Evolutionary conservation across 2,113 vertebrate genomes (phyloP).

Genomic region (Coreoperca whiteheadi): DNA sequence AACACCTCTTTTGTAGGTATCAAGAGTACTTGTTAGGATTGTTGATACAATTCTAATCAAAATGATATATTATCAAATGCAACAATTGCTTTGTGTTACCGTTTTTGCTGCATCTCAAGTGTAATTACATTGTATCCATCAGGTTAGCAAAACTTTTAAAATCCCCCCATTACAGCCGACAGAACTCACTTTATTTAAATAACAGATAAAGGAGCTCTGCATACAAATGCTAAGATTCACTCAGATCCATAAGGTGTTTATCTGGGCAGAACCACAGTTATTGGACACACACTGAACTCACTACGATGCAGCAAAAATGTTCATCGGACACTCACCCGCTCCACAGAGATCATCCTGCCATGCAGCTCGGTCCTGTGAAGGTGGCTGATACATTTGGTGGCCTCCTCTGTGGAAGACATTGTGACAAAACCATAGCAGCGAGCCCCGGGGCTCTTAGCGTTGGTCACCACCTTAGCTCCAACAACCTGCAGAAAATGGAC

Average conservation of each 20-base stretch:
- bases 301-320: not conserved
- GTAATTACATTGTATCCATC: not conserved
- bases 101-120: not conserved
- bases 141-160: no score
- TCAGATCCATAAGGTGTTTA: not conserved
- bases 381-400: conserved; percentile 93
- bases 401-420: conserved; percentile 94
- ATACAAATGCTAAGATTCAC: not conserved
- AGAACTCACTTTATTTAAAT: not conserved
- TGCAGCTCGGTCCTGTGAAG: conserved; percentile 97
- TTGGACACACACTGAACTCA: not conserved
- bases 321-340: conserved; percentile 83
- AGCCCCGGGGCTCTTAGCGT: conserved; percentile 95
- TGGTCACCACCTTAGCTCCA: conserved; percentile 97
- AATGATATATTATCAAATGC: not conserved
- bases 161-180: not conserved
- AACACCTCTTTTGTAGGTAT: not conserved
- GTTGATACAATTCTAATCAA: not conserved
- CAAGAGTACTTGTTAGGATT: not conserved
- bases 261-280: not conserved
- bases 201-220: no score
- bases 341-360: conserved; percentile 97
- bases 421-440: conserved; percentile 98
- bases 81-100: not conserved
- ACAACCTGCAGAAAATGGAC: conserved; percentile 86